phyloP scores from a whole-genome alignment of 2,797 vertebrate genomes.

The Syngnathus rostellatus region DNA sequence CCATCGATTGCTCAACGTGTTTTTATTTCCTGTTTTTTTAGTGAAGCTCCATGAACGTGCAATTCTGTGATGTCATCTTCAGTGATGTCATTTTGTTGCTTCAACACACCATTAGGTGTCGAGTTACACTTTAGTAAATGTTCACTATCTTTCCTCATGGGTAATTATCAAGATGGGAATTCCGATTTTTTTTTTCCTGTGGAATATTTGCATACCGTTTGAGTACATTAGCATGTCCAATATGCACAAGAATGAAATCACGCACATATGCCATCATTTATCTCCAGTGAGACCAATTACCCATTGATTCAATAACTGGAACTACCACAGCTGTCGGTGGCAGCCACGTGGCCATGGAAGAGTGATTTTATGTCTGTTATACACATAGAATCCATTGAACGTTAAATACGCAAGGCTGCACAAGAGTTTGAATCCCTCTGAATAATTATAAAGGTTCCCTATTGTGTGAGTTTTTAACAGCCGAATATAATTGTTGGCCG shows the following conservation, averaged over 20 bases:
- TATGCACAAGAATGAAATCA: conserved; percentile 3
- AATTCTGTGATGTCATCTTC: too few relatives aligned
- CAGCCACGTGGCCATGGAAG: conserved; percentile 37
- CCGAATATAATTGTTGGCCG: background rate
- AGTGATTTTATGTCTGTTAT: conserved; percentile 17
- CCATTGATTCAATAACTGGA: conserved; percentile 53
- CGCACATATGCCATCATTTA: conserved; percentile 20
- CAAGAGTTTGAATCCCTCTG: background rate
- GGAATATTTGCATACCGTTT: background rate
- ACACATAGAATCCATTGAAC: background rate
- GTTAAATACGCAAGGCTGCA: background rate
- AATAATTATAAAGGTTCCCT: too few relatives aligned
- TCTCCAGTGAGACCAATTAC: conserved; percentile 51
- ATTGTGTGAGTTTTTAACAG: background rate
- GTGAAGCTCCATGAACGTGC: too few relatives aligned
- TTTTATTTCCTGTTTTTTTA: background rate
- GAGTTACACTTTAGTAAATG: background rate
- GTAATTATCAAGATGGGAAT: conserved; percentile 13
- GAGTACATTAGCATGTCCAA: conserved; percentile 9
- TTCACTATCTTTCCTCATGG: background rate
- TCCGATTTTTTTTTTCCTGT: conserved; percentile 11
- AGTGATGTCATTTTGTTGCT: too few relatives aligned
- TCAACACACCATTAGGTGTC: too few relatives aligned
- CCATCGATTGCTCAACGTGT: background rate
- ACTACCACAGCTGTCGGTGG: conserved; percentile 54